Conservation (phyloP, 2,113 vertebrate species). For the Leiothrix lutea region DNA sequence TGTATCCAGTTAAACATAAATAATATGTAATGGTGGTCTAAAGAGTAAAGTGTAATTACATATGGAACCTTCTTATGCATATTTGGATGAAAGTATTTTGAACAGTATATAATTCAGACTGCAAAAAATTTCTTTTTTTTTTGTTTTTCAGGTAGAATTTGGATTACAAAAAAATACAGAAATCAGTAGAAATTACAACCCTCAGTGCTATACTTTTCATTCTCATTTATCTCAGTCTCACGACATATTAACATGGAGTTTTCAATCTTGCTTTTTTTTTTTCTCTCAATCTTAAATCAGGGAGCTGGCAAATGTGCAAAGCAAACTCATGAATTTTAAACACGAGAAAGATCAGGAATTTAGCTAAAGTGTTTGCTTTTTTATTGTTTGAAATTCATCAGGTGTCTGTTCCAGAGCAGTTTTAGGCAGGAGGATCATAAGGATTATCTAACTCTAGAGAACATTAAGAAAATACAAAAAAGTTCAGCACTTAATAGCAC, state of each 20-base stretch:
- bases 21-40: not conserved
- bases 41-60: not conserved
- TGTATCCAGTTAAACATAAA: not conserved
- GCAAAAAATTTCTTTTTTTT: not conserved
- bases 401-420: constrained; percentile 5
- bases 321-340: constrained; percentile 49
- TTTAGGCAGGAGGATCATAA: not conserved
- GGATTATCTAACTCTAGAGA: constrained; percentile 19
- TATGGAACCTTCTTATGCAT: not conserved
- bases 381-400: constrained; percentile 49
- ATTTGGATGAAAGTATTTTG: not conserved
- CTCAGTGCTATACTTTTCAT: not conserved
- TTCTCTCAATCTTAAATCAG: not conserved
- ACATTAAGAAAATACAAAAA: not conserved
- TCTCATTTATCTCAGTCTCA: not conserved
- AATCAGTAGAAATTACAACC: not conserved
- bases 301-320: not conserved
- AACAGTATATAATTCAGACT: not conserved
- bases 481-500: not conserved
- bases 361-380: constrained; percentile 1
- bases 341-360: not conserved
- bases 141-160: not conserved
- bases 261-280: not conserved
- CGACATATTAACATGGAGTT: not conserved
- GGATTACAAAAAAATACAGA: not conserved